Conservation (phyloP, 2,797 vertebrate species). For the Phalloptychus januarius region DNA sequence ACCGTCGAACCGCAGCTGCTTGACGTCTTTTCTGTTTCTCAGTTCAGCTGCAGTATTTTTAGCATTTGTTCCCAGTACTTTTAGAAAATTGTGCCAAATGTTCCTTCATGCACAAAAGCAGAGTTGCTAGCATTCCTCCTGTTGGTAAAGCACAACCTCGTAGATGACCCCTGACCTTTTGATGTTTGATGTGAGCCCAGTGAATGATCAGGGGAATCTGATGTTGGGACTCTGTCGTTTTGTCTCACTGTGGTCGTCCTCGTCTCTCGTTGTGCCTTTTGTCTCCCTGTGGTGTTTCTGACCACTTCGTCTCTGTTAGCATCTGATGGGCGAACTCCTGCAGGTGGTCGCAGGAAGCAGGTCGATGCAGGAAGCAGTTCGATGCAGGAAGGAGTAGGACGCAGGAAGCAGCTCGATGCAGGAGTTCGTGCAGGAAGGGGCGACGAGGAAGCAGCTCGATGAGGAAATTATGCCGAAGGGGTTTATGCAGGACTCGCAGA, state of each 20-base stretch:
- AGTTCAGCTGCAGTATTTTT: neutral
- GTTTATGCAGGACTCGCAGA: too few relatives aligned
- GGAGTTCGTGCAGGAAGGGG: too few relatives aligned
- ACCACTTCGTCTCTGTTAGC: slow-evolving; percentile 3
- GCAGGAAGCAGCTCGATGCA: too few relatives aligned
- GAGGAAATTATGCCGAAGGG: too few relatives aligned
- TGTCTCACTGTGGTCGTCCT: slow-evolving; percentile 6
- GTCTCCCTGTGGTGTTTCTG: slow-evolving; percentile 18
- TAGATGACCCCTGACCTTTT: neutral
- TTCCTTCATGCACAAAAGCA: slow-evolving; percentile 11
- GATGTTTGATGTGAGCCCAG: neutral
- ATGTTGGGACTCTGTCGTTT: neutral
- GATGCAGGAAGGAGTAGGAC: too few relatives aligned
- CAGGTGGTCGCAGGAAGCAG: neutral
- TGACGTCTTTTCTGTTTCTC: neutral
- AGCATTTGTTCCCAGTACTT: neutral
- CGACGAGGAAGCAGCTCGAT: too few relatives aligned
- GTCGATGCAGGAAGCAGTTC: too few relatives aligned
- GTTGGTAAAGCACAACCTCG: neutral
- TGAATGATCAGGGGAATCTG: neutral
- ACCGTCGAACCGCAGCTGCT: neutral
- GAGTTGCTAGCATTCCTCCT: slow-evolving; percentile 1
- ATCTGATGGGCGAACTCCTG: neutral
- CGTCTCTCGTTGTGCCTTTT: slow-evolving; percentile 40
- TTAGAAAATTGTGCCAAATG: slow-evolving; percentile 6